These are phyloP conservation scores for Neoascia interrupta DNA, from an alignment of 2,888 invertebrate genomes.

Conservation along the genomic window DNA sequence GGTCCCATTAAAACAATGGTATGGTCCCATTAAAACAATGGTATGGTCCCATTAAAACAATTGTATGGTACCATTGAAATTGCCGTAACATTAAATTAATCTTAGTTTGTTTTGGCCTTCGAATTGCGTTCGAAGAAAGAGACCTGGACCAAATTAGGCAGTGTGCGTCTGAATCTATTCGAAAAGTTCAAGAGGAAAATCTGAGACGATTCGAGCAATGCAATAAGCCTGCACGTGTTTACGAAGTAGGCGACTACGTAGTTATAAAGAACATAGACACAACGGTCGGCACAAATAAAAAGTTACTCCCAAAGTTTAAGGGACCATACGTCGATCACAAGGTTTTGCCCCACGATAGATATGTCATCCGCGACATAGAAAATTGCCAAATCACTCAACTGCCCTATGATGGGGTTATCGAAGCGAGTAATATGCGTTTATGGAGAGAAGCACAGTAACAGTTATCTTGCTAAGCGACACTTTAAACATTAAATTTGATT, in stretches of 20 bases:
- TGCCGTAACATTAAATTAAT: no score
- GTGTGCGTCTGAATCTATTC: not conserved
- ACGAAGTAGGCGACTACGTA: not conserved
- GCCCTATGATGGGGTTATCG: not conserved
- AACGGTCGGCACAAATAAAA: not conserved
- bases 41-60: no score
- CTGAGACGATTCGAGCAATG: not conserved
- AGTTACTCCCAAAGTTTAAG: not conserved
- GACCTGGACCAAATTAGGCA: not conserved
- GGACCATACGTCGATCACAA: not conserved
- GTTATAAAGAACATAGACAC: not conserved
- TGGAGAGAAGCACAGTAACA: no score
- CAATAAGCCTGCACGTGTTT: not conserved
- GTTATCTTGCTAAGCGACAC: no score
- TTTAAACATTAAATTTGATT: no score
- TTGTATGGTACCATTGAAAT: no score
- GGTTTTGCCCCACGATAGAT: not conserved
- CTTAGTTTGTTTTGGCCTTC: no score
- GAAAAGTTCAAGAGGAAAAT: not conserved
- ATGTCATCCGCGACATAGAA: constrained; percentile 1
- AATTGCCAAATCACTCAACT: not conserved
- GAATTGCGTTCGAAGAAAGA: not conserved
- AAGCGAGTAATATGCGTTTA: not conserved
- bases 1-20: no score
- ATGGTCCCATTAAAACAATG: no score